Percentiles rank a stretch among this genome's conserved stretches.
Conservation (phyloP, 2,888 invertebrate genomes). For the Philopedon plagiatum region DNA sequence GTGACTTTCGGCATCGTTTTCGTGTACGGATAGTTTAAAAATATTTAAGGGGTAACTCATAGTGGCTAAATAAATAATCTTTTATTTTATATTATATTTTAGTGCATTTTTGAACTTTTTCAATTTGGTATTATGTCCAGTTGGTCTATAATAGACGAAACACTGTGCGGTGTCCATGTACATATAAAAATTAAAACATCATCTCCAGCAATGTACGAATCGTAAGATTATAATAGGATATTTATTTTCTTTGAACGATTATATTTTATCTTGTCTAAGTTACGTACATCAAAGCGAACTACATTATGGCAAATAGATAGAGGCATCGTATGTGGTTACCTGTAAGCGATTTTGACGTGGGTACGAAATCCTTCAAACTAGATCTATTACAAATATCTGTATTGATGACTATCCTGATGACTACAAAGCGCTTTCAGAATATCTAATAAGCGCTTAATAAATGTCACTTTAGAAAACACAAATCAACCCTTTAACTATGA, state of each 20-base stretch:
- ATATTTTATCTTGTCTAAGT: neutral
- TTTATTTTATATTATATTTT: no score
- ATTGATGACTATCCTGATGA: neutral
- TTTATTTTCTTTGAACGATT: neutral
- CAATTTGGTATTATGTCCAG: no score
- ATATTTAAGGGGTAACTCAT: no score
- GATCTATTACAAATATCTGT: neutral
- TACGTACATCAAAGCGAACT: neutral
- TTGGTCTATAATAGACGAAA: no score
- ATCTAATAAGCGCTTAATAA: conserved; percentile 12
- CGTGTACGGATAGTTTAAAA: no score
- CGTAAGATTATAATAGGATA: no score
- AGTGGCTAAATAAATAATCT: no score
- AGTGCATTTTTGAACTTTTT: no score
- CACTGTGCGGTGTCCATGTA: no score
- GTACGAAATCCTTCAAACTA: conserved; percentile 1
- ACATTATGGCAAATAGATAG: neutral
- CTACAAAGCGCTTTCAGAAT: conserved; percentile 4
- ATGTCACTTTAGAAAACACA: conserved; percentile 1
- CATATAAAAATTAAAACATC: no score
- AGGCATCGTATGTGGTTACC: neutral
- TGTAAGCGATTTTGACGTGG: conserved; percentile 9
- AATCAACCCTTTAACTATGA: neutral
- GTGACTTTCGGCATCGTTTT: no score
- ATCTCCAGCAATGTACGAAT: no score